Percentiles rank a stretch among this genome's conserved stretches.
phyloP scores from a whole-genome alignment of 2,888 invertebrate species.

The Netelia melanura region DNA sequence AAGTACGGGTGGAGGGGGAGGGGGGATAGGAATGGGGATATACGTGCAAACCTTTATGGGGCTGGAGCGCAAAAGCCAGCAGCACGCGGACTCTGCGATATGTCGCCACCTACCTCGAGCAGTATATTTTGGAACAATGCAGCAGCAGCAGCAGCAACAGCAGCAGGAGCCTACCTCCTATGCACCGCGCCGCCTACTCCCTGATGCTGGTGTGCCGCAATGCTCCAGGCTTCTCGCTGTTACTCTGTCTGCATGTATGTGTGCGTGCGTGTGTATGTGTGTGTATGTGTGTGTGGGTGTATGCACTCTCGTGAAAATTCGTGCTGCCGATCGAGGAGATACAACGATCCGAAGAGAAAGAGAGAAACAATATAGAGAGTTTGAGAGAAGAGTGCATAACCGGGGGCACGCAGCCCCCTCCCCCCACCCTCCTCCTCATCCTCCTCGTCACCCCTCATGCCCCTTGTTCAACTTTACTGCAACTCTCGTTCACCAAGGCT shows the following conservation, averaged over 20 bases:
- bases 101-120: constrained; percentile 77
- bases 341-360: constrained; percentile 63
- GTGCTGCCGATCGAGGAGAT: constrained; percentile 73
- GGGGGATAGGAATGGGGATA: constrained; percentile 1
- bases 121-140: constrained; percentile 76
- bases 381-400: constrained; percentile 47
- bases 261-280: too few species aligned
- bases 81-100: constrained; percentile 69
- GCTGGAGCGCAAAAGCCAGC: constrained; percentile 58
- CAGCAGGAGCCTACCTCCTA: constrained; percentile 61
- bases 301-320: constrained; percentile 70
- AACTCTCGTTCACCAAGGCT: constrained; percentile 61
- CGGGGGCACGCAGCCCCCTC: constrained; percentile 62
- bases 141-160: constrained; percentile 53
- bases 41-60: constrained; percentile 64
- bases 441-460: background rate
- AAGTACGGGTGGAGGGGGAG: background rate
- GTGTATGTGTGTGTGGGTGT: too few species aligned
- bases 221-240: constrained; percentile 22
- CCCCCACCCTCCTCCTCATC: background rate
- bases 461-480: constrained; percentile 59
- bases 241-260: background rate
- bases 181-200: constrained; percentile 72
- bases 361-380: constrained; percentile 37
- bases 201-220: constrained; percentile 56